phyloP scores from a whole-genome alignment of 37 sponge, comb jelly and placozoan genomes.

The Theonella swinhoei region DNA sequence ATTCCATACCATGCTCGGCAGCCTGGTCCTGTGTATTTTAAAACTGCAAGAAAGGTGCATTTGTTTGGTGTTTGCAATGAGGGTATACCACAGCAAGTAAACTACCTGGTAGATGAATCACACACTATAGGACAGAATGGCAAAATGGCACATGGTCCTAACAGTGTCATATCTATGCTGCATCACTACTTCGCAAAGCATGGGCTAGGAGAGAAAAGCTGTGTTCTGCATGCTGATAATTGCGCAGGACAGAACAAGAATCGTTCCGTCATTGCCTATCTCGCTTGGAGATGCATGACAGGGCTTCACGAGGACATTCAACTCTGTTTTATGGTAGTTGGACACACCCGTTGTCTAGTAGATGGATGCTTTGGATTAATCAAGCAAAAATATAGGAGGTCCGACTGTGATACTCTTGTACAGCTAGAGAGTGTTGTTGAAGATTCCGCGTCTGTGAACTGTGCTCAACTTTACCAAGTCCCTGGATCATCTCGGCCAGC shows the following conservation, averaged over 20 bases:
- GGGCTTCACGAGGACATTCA: background rate
- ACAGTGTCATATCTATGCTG: background rate
- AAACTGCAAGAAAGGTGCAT: background rate
- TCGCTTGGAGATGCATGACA: conserved; percentile 11
- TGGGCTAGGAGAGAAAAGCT: conserved; percentile 1
- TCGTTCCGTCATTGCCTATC: conserved; percentile 4
- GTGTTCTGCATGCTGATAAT: conserved; percentile 17
- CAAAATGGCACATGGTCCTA: too few species aligned
- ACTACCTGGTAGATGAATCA: too few species aligned
- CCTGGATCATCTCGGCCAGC: too few species aligned
- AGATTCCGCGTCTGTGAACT: background rate
- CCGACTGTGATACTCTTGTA: background rate
- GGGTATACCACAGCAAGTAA: background rate
- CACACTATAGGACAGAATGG: too few species aligned
- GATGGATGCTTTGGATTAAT: background rate
- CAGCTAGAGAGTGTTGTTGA: background rate
- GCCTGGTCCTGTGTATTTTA: background rate
- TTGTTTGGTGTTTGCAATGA: background rate
- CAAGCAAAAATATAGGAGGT: background rate
- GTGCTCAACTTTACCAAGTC: background rate
- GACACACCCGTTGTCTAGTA: background rate
- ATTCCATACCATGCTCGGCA: too few species aligned
- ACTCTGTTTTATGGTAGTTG: background rate
- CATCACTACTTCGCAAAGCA: background rate
- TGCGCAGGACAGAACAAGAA: conserved; percentile 43